phyloP scores from a whole-genome alignment of 2,888 invertebrate genomes.

The Erebia ligea region DNA sequence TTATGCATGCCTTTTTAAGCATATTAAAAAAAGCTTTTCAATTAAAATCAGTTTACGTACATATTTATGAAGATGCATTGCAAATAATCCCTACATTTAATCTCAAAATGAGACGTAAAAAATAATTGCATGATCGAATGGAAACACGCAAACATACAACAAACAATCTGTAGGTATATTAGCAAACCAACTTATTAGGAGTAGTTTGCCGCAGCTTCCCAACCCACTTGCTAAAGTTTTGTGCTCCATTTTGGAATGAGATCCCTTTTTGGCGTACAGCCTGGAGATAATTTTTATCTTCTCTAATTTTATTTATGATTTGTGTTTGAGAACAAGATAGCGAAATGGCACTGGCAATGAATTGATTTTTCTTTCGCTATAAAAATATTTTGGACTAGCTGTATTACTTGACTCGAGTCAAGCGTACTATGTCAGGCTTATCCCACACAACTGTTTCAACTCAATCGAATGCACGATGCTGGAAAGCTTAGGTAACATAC shows the following conservation, averaged over 20 bases:
- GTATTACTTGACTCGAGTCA: no score
- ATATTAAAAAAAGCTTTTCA: no score
- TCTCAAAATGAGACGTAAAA: background rate
- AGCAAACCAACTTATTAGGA: slow-evolving; percentile 36
- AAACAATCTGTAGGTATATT: slow-evolving; percentile 38
- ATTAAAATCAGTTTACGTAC: no score
- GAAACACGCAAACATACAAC: slow-evolving; percentile 26
- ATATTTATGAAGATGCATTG: no score
- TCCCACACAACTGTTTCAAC: no score
- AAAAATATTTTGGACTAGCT: no score
- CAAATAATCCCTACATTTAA: background rate
- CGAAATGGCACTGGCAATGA: no score
- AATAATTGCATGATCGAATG: slow-evolving; percentile 10
- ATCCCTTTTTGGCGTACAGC: slow-evolving; percentile 14
- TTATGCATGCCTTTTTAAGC: no score
- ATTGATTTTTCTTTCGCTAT: no score
- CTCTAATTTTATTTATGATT: background rate
- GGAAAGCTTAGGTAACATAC: no score
- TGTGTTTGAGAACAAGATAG: background rate
- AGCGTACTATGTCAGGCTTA: no score
- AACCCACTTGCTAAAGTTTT: slow-evolving; percentile 41
- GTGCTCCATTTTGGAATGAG: slow-evolving; percentile 31
- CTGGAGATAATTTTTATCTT: slow-evolving; percentile 8
- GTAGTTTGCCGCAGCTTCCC: slow-evolving; percentile 38
- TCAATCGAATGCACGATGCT: no score